Evolutionary conservation across 2,888 invertebrate genomes (phyloP), one percentile per base, ranked within the genome.

Genomic region (Himalopsyche kuldschensis): DNA sequence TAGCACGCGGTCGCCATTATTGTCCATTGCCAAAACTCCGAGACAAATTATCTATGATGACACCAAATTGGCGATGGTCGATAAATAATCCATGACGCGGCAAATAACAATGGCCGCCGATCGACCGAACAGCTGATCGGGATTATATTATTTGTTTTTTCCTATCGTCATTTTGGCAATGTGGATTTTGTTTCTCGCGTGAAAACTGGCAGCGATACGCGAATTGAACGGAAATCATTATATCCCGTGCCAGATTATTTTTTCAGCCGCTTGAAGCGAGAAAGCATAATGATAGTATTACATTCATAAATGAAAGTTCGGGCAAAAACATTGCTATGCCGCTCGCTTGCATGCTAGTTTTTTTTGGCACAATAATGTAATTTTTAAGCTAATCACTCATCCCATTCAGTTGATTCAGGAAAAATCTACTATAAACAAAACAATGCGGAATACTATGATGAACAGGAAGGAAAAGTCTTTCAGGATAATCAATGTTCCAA

Each of bases 21-120:
- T 69, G 69, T 69, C 69, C 69, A 69, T 69, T 69, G 69, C 69
- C 69, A 69, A 69, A 69, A 69, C 69, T 69, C 69, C 69, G 69
- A 69, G 69, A 69, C 69, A 69, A 69, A 69, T 69, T 69, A 69
- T 69, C 69, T 69, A 69, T 69, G 69, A 69, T 69, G 69, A 69
- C 69, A 69, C 69, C 69, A 69, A 69, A 69, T 69, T 69, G 69
- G 69, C 69, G 69, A 69, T 69, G 69, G 69, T 69, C 69, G 69
- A 69, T 69, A 69, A 69, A 69, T 69, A 69, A 69, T 69, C 69
- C 69, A 69, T 69, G 69, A 69, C 69, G 69, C 69, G 69, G 69
- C 69, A 69, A 69, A 69, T 69, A 69, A 69, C 69, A 69, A 69
- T 69, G 69, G 69, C 69, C 69, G 69, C 69, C 69, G 30, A 69